Percentiles rank a stretch among this genome's conserved stretches.
These are phyloP conservation scores for Athetis lepigone DNA, from an alignment of 2,888 invertebrate genomes.

Conservation along the genomic window DNA sequence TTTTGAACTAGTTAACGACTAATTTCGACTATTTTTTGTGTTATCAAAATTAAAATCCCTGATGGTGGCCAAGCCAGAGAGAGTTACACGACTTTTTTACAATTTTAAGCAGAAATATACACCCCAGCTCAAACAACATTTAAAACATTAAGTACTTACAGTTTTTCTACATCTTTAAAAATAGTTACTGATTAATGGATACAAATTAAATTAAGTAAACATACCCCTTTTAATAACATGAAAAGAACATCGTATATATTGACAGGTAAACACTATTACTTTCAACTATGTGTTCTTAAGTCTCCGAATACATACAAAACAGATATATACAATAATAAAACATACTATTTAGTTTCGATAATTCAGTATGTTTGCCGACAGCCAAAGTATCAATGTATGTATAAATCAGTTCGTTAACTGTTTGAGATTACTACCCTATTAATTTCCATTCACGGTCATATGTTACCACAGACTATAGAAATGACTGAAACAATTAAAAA, in stretches of 20 bases:
- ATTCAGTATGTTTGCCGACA: background rate
- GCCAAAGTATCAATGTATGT: background rate
- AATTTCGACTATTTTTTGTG: no score
- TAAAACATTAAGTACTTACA: constrained; percentile 49
- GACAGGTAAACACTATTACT: constrained; percentile 10
- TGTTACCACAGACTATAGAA: background rate
- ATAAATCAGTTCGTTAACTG: background rate
- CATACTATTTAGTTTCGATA: constrained; percentile 1
- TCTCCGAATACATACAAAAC: background rate
- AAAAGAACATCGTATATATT: constrained; percentile 38
- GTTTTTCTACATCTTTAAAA: constrained; percentile 9
- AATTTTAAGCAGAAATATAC: constrained; percentile 18
- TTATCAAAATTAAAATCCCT: no score
- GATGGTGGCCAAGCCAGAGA: no score
- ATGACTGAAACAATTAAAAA: constrained; percentile 15
- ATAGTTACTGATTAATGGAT: constrained; percentile 28
- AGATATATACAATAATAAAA: background rate
- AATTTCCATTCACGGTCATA: constrained; percentile 16
- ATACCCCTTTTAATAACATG: constrained; percentile 24
- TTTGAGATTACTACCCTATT: constrained; percentile 32
- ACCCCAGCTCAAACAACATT: constrained; percentile 39
- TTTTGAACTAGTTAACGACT: no score
- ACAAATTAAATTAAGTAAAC: constrained; percentile 48
- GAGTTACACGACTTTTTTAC: no score
- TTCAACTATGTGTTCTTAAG: background rate